Percentiles rank a stretch among this genome's conserved stretches.
phyloP scores from a whole-genome alignment of 1,140 invertebrate genomes.

The Drosophila pseudoobscura region DNA sequence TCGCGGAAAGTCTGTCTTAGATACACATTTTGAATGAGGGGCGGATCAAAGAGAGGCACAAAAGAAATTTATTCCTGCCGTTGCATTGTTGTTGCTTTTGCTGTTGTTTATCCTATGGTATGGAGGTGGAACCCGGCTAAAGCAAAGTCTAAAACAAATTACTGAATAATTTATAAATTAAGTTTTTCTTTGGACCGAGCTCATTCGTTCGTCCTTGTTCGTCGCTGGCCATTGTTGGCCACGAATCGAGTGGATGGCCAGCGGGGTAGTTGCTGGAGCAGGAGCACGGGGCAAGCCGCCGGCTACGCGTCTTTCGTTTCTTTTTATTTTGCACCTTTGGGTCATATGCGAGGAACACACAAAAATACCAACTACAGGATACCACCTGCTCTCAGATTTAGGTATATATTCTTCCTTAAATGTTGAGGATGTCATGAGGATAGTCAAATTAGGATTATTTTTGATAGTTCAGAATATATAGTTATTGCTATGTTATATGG shows the following conservation, averaged over 20 bases:
- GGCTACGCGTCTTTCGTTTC: constrained; percentile 44
- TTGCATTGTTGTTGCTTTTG: not conserved
- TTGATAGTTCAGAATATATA: no score
- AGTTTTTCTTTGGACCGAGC: constrained; percentile 60
- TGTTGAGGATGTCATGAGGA: no score
- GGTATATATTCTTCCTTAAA: no score
- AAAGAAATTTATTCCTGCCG: constrained; percentile 65
- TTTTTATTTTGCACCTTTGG: constrained; percentile 40
- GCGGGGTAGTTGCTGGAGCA: not conserved
- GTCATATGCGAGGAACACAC: constrained; percentile 42
- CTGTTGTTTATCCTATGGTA: not conserved
- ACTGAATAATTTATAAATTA: constrained; percentile 81
- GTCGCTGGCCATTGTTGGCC: constrained; percentile 52
- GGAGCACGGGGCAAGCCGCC: constrained; percentile 13
- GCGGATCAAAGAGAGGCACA: constrained; percentile 69
- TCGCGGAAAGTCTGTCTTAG: constrained; percentile 52
- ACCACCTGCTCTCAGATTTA: no score
- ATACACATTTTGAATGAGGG: constrained; percentile 69
- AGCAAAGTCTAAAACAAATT: constrained; percentile 78
- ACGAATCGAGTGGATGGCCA: constrained; percentile 36
- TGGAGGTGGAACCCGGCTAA: constrained; percentile 34
- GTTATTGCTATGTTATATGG: no score
- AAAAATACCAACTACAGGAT: no score
- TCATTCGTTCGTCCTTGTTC: constrained; percentile 12
- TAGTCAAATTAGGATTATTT: no score